Evolutionary conservation across 2,113 vertebrate species (phyloP).

Genomic region (Coptodon rendalli): DNA sequence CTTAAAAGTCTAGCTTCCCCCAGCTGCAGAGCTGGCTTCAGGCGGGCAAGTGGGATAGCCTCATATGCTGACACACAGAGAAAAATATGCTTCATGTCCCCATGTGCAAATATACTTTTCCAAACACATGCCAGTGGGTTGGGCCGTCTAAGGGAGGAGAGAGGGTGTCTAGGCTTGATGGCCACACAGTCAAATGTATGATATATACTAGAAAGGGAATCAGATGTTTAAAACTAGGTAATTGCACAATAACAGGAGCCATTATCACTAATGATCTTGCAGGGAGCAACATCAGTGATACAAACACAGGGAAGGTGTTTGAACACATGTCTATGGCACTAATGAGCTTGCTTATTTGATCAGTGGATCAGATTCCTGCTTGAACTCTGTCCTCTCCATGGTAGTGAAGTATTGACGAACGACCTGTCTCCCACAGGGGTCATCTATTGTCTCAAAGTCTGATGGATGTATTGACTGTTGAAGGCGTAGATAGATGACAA

Average conservation of each 20-base stretch:
- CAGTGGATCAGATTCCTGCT: constrained; percentile 40
- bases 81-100: not conserved
- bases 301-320: not conserved
- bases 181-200: not conserved
- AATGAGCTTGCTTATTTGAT: not conserved
- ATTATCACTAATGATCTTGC: not conserved
- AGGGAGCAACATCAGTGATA: not conserved
- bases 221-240: not conserved
- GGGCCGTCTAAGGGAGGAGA: not conserved
- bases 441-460: constrained; percentile 35
- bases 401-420: constrained; percentile 8
- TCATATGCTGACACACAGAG: not conserved
- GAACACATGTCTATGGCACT: not conserved
- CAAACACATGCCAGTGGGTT: not conserved
- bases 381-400: constrained; percentile 37
- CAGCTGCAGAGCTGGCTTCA: not conserved
- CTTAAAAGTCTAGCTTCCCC: not conserved
- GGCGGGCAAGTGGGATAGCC: not conserved
- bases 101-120: not conserved
- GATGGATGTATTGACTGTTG: constrained; percentile 36
- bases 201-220: not conserved
- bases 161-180: not conserved
- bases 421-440: constrained; percentile 16
- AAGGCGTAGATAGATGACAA: not conserved
- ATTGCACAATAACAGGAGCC: not conserved